Base-by-base conservation (phyloP, 2,797 vertebrate species). In the Argentina silus region DNA sequence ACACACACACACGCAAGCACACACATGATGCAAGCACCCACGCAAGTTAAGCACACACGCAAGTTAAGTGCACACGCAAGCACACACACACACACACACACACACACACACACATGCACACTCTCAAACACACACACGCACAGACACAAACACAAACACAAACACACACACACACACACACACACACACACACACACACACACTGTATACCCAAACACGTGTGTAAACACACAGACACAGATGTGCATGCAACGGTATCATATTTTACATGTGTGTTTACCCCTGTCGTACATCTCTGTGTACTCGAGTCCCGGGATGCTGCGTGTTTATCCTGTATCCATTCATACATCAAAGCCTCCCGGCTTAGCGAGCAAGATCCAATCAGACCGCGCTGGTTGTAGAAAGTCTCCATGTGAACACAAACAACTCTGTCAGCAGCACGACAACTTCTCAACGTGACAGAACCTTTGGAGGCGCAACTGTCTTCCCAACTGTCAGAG, bases 191-290 rank as follows among this genome's bases (percentile, higher is more conserved):
- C 36, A 50, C n/a, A 72, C 61, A 74, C 14, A 14, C 7, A 17
- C 43, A 21, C 68, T 6, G 21, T 65, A 64, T 15, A 63, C 27
- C 11, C 6, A 48, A 27, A 67, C n/a, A 68, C 3, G 44, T 82
- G 75, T 77, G 68, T 82, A 88, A 87, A 88, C 87, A 87, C 75
- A n/a, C n/a, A n/a, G n/a, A n/a, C n/a, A n/a, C n/a, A n/a, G n/a
- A n/a, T n/a, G n/a, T n/a, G n/a, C 27, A 36, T 36, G 27, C 27
- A 4, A 71, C 68, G 27, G 27, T 56, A 69, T 69, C 56, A 0
- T 76, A 57, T 64, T 78, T 66, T 78, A 74, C 72, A 77, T 36
- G 27, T 36, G 27, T 36, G 27, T 36, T 36, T 36, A 36, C 27
- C 86, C 76, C 74, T 75, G 82, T 62, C 80, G 77, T 85, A 86